Conservation (phyloP, 2,797 vertebrate species). For the Alfaro cultratus region DNA sequence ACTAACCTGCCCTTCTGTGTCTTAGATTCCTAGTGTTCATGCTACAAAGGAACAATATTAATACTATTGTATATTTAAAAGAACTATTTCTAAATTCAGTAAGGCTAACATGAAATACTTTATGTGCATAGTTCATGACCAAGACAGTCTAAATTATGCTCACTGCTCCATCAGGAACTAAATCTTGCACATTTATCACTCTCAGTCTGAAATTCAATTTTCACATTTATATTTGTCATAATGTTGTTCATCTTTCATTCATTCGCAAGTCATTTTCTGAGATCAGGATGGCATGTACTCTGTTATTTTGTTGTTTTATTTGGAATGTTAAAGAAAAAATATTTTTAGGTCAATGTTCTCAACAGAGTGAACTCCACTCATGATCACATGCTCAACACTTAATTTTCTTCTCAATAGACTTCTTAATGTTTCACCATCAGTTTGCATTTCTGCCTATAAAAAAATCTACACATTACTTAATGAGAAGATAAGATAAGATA, state of each 20-base stretch:
- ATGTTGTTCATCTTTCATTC: too few species aligned
- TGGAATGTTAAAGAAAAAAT: neutral
- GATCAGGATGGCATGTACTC: too few species aligned
- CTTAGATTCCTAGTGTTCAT: neutral
- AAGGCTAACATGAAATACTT: neutral
- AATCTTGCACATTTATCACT: too few species aligned
- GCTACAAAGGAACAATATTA: neutral
- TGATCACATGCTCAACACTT: neutral
- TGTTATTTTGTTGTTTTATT: too few species aligned
- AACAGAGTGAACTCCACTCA: neutral
- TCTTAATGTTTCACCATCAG: neutral
- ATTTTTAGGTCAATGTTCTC: neutral
- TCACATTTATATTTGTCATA: too few species aligned
- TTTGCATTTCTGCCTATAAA: neutral
- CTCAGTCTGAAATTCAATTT: too few species aligned
- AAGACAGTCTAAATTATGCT: too few species aligned
- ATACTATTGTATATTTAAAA: neutral
- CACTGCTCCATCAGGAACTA: too few species aligned
- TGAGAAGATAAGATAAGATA: too few species aligned
- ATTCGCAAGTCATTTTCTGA: too few species aligned
- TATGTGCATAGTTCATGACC: too few species aligned
- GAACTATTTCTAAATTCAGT: neutral
- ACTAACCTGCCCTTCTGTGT: neutral
- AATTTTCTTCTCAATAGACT: neutral
- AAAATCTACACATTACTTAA: neutral